Evolutionary conservation across 2,113 vertebrate species (phyloP).

Genomic region (Cichladusa arquata): DNA sequence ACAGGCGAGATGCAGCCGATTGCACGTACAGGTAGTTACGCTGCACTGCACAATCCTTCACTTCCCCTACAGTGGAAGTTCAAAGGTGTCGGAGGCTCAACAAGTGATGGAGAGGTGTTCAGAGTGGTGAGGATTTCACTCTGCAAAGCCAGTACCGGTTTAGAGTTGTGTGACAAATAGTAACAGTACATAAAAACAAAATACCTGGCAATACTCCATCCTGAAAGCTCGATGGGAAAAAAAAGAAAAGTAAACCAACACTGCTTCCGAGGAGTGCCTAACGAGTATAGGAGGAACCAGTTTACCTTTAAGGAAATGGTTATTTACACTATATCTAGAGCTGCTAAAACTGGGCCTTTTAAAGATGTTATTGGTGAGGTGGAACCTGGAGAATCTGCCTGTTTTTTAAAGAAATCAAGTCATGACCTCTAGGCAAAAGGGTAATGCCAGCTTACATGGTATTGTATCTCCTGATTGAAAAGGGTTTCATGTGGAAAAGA

Average conservation of each 20-base stretch:
- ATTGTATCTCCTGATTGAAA: not conserved
- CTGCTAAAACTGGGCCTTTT: not conserved
- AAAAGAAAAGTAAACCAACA: not conserved
- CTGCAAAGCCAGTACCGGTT: not conserved
- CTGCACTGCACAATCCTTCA: fast-evolving
- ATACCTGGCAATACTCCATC: not conserved
- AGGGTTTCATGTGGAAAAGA: not conserved
- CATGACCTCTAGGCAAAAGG: not conserved
- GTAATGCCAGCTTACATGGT: not conserved
- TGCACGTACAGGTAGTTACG: not conserved
- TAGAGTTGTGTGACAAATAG: not conserved
- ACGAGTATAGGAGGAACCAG: not conserved
- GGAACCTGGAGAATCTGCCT: not conserved
- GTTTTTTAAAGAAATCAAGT: not conserved
- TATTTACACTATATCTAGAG: not conserved
- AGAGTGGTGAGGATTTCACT: not conserved
- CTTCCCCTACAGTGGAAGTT: not conserved
- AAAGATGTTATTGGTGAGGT: not conserved
- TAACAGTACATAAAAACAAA: not conserved
- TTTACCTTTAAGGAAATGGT: not conserved
- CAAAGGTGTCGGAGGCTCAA: not conserved
- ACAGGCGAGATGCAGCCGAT: not conserved
- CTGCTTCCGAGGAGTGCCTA: not conserved
- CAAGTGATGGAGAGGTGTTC: not conserved
- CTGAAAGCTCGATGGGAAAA: not conserved